Conservation (phyloP, 2,797 vertebrate genomes). For the Enteromius radiatus region DNA sequence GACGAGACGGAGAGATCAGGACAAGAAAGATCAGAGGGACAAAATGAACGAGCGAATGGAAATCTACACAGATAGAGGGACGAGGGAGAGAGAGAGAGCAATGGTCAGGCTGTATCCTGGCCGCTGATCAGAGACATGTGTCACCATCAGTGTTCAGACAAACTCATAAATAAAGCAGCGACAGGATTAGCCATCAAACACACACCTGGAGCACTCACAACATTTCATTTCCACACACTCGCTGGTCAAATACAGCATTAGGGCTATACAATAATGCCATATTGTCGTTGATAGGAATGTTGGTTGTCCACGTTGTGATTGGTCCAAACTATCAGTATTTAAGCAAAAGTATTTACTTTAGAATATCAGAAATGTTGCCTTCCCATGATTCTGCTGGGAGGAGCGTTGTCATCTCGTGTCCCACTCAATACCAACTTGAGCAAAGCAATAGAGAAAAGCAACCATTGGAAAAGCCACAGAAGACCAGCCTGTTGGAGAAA, state of each 20-base stretch:
- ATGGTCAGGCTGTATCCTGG: conserved; percentile 24
- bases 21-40: conserved; percentile 14
- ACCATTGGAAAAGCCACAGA: conserved; percentile 71
- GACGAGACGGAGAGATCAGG: conserved; percentile 15
- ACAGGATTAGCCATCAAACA: conserved; percentile 37
- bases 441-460: conserved; percentile 82
- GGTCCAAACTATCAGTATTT: neutral
- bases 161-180: conserved; percentile 45
- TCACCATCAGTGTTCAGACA: conserved; percentile 39
- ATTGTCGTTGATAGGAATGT: neutral
- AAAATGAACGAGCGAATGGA: conserved; percentile 39
- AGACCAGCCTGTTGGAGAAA: conserved; percentile 73
- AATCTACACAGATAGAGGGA: conserved; percentile 40
- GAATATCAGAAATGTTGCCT: too few relatives aligned
- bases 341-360: too few relatives aligned
- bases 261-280: neutral
- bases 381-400: conserved; percentile 64
- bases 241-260: conserved; percentile 7
- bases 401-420: conserved; percentile 48
- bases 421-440: conserved; percentile 79
- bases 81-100: conserved; percentile 9
- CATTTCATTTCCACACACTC: neutral
- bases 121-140: conserved; percentile 36
- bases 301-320: neutral
- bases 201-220: conserved; percentile 32